These are phyloP conservation scores for Anticlea derivata DNA, from an alignment of 2,888 invertebrate genomes.

Conservation along the genomic window DNA sequence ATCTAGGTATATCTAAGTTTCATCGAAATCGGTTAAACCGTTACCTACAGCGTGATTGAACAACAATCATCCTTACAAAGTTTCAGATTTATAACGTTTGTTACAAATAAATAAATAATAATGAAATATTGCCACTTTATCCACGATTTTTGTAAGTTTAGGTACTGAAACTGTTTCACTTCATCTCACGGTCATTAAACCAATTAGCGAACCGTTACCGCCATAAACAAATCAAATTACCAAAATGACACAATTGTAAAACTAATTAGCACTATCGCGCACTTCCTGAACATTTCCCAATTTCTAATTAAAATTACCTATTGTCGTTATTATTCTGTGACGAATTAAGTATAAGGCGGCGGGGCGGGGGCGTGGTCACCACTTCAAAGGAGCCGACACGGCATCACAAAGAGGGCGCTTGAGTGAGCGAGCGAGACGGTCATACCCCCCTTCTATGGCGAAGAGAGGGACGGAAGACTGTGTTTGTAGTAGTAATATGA, in stretches of 20 bases:
- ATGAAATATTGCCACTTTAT: too few species aligned
- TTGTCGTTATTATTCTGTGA: conserved; percentile 80
- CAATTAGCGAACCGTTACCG: conserved; percentile 10
- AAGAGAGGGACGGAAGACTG: conserved; percentile 51
- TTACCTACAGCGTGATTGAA: too few species aligned
- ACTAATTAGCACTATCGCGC: conserved; percentile 26
- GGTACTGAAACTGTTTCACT: too few species aligned
- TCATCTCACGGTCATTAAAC: background rate
- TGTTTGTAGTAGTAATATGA: conserved; percentile 76
- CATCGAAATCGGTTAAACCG: too few species aligned
- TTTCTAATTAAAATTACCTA: conserved; percentile 79
- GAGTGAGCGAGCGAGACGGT: conserved; percentile 56
- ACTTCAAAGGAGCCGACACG: conserved; percentile 76
- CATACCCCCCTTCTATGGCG: conserved; percentile 1
- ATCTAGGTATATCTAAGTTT: too few species aligned
- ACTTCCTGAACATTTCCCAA: conserved; percentile 47
- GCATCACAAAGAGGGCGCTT: conserved; percentile 66
- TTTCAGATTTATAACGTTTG: too few species aligned
- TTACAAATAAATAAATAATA: too few species aligned
- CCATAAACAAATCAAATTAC: conserved; percentile 19
- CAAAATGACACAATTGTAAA: conserved; percentile 25
- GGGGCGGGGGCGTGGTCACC: conserved; percentile 66
- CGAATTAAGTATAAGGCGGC: conserved; percentile 64
- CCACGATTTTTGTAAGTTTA: too few species aligned
- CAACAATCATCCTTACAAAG: too few species aligned